These are phyloP conservation scores for Drosophila subobscura DNA, from an alignment of 1,140 invertebrate genomes.

Conservation along the genomic window DNA sequence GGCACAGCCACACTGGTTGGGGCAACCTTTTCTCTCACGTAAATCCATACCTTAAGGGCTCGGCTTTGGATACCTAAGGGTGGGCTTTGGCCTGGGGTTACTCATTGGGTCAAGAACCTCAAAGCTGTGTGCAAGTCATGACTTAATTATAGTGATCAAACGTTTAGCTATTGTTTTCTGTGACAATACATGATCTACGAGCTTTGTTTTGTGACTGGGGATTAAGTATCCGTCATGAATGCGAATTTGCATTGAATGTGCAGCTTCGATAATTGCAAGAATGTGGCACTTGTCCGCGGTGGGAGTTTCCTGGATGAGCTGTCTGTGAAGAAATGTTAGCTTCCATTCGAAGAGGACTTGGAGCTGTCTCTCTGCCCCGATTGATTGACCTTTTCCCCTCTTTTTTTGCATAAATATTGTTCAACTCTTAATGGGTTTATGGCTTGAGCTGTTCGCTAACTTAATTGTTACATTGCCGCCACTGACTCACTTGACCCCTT, in stretches of 20 bases:
- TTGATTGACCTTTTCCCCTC: too few species aligned
- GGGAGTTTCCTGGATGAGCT: too few species aligned
- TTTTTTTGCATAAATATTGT: not conserved
- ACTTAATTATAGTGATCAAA: not conserved
- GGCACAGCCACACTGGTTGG: slow-evolving; percentile 43
- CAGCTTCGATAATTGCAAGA: not conserved
- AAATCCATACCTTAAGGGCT: not conserved
- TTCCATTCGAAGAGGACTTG: too few species aligned
- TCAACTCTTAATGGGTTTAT: not conserved
- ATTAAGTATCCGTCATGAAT: slow-evolving; percentile 17
- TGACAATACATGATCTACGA: slow-evolving; percentile 9
- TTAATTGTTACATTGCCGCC: slow-evolving; percentile 43
- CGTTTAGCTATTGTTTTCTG: slow-evolving; percentile 19
- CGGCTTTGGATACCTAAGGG: not conserved
- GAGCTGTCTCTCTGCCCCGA: too few species aligned
- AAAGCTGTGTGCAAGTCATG: not conserved
- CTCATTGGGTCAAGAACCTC: slow-evolving; percentile 21
- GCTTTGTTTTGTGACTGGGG: not conserved
- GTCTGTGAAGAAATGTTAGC: too few species aligned
- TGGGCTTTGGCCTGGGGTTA: not conserved
- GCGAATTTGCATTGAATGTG: slow-evolving; percentile 37
- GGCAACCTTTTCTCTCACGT: slow-evolving; percentile 13
- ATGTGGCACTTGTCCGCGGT: too few species aligned
- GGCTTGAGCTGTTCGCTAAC: slow-evolving; percentile 16
- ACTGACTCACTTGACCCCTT: slow-evolving; percentile 11